Evolutionary conservation across 2,113 vertebrate species (phyloP).

Genomic region (Aphyosemion australe): DNA sequence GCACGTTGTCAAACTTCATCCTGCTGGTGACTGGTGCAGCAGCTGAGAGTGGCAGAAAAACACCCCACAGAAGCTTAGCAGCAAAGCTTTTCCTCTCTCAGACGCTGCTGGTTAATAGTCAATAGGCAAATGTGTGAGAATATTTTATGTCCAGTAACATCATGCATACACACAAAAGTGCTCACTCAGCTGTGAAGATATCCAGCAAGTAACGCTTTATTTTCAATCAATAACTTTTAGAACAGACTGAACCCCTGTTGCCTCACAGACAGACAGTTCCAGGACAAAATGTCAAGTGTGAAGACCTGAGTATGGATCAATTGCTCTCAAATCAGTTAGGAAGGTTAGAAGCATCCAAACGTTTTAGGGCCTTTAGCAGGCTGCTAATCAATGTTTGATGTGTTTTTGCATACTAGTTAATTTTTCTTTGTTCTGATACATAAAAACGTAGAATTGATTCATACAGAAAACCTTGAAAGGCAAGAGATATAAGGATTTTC

Average conservation of each 20-base stretch:
- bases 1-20: conserved; percentile 86
- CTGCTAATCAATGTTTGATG: too few relatives aligned
- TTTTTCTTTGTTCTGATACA: too few relatives aligned
- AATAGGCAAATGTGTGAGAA: background rate
- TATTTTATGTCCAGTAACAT: conserved; percentile 4
- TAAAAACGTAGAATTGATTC: too few relatives aligned
- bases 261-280: too few relatives aligned
- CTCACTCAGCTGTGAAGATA: background rate
- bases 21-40: conserved; percentile 12
- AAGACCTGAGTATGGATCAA: too few relatives aligned
- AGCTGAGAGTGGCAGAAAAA: background rate
- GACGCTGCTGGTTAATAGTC: conserved; percentile 15
- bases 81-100: background rate
- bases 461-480: too few relatives aligned
- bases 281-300: too few relatives aligned
- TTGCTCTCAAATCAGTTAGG: too few relatives aligned
- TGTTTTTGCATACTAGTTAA: too few relatives aligned
- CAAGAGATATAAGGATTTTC: too few relatives aligned
- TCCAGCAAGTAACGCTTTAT: conserved; percentile 7
- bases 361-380: too few relatives aligned
- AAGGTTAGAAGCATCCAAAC: too few relatives aligned
- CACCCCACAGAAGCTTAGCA: background rate
- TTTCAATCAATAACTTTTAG: conserved; percentile 29
- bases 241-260: background rate
- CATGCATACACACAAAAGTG: background rate